Conservation (phyloP, 37 sponge, comb jelly and placozoan genomes). For the Amphimedon queenslandica region DNA sequence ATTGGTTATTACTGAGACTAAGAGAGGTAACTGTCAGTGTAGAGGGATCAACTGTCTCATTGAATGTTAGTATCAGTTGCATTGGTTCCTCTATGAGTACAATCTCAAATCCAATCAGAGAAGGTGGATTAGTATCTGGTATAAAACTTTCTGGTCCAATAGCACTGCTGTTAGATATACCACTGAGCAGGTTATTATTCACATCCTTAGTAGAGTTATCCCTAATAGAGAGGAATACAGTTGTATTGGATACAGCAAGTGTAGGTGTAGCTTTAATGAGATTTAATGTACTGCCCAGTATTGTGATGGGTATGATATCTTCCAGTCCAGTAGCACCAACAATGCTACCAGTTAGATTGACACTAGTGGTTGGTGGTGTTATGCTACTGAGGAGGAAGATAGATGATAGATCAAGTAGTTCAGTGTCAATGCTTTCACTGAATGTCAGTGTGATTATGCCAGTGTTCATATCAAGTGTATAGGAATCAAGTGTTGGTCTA, state of each 20-base stretch:
- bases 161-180: not conserved
- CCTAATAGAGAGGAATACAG: conserved; percentile 48
- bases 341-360: conserved; percentile 33
- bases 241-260: conserved; percentile 33
- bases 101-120: conserved; percentile 62
- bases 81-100: conserved; percentile 64
- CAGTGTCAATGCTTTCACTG: conserved; percentile 56
- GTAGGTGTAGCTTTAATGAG: conserved; percentile 47
- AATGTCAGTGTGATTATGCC: conserved; percentile 71
- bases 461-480: conserved; percentile 71
- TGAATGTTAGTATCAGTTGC: conserved; percentile 57
- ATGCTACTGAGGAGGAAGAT: conserved; percentile 52
- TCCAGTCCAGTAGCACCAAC: conserved; percentile 16
- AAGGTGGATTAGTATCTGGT: conserved; percentile 59
- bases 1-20: conserved; percentile 26
- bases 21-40: conserved; percentile 25
- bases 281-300: conserved; percentile 51
- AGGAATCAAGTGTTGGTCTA: conserved; percentile 45
- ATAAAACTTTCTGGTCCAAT: conserved; percentile 20
- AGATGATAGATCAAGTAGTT: conserved; percentile 20
- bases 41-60: conserved; percentile 57
- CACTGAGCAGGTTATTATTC: conserved; percentile 24
- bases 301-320: conserved; percentile 34
- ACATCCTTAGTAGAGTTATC: conserved; percentile 49
- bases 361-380: conserved; percentile 11